phyloP scores from a whole-genome alignment of 53 echinoderm and acorn worm genomes.

The Echinarachnius parma region DNA sequence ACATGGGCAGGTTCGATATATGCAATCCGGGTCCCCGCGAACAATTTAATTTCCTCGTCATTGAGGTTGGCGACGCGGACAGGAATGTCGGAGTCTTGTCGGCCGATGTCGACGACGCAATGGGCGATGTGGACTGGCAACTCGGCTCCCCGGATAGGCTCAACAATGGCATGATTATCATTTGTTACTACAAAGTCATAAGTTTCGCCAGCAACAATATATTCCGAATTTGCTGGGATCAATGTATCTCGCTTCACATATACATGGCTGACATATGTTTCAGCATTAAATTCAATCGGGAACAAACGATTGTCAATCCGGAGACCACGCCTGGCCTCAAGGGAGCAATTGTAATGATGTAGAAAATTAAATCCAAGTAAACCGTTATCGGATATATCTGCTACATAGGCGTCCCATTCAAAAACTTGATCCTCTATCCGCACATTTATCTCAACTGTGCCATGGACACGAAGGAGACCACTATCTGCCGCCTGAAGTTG shows the following conservation, averaged over 20 bases:
- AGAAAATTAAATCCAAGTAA: conserved; percentile 29
- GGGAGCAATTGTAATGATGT: conserved; percentile 17
- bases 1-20: conserved; percentile 5
- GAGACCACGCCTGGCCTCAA: conserved; percentile 30
- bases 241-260: conserved; percentile 11
- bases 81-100: conserved; percentile 53
- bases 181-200: neutral
- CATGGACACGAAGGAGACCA: conserved; percentile 16
- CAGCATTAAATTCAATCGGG: conserved; percentile 21
- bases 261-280: too few relatives aligned
- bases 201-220: conserved; percentile 17
- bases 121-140: conserved; percentile 3
- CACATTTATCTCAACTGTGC: conserved; percentile 8
- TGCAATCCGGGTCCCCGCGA: conserved; percentile 35
- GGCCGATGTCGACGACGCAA: neutral
- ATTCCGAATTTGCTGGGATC: conserved; percentile 30
- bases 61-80: conserved; percentile 45
- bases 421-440: conserved; percentile 8
- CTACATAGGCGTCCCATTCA: conserved; percentile 12
- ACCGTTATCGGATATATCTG: conserved; percentile 27
- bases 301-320: conserved; percentile 9
- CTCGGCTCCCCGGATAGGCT: neutral
- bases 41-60: conserved; percentile 27
- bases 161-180: conserved; percentile 2
- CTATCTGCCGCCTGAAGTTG: conserved; percentile 22